A percentile compares a stretch with the other conserved stretches of the same genome.
phyloP scores from a whole-genome alignment of 1,140 invertebrate genomes.

The Calosoma granatense region DNA sequence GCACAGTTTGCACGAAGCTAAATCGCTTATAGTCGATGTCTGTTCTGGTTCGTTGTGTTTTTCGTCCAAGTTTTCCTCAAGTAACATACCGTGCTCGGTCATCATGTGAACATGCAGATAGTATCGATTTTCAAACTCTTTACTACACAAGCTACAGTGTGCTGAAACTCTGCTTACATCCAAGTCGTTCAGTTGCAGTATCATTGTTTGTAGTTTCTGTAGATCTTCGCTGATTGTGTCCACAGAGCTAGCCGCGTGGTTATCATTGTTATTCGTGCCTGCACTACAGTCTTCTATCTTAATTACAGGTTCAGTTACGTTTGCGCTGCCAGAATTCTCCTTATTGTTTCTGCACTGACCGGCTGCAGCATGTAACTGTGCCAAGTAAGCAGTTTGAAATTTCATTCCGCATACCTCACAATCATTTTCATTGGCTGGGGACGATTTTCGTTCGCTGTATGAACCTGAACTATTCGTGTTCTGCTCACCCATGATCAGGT shows the following conservation, averaged over 20 bases:
- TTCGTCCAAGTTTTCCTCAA: slow-evolving; percentile 24
- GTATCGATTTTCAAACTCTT: slow-evolving; percentile 48
- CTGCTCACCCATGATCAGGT: slow-evolving; percentile 47
- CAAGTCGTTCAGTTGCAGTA: slow-evolving; percentile 74
- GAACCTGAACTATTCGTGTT: slow-evolving; percentile 16
- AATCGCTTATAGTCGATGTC: slow-evolving; percentile 25
- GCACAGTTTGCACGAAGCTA: slow-evolving; percentile 41
- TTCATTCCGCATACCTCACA: slow-evolving; percentile 33
- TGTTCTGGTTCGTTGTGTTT: slow-evolving; percentile 21
- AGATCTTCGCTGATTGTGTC: slow-evolving; percentile 66
- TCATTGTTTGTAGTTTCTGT: slow-evolving; percentile 84
- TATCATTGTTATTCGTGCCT: slow-evolving; percentile 30
- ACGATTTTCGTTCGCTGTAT: slow-evolving; percentile 26
- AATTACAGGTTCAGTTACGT: slow-evolving; percentile 33
- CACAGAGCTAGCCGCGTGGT: slow-evolving; percentile 26
- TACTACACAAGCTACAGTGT: slow-evolving; percentile 47
- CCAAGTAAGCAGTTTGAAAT: slow-evolving; percentile 35
- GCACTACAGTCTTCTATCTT: slow-evolving; percentile 31
- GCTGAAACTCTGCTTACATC: slow-evolving; percentile 41
- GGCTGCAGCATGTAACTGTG: slow-evolving; percentile 36
- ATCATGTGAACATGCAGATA: slow-evolving; percentile 48
- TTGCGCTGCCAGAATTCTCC: slow-evolving; percentile 18
- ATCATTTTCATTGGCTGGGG: slow-evolving; percentile 33
- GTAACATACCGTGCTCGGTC: slow-evolving; percentile 43
- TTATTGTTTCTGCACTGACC: slow-evolving; percentile 28